phyloP scores from a whole-genome alignment of 2,113 vertebrate genomes.

The Atherinomorus stipes region DNA sequence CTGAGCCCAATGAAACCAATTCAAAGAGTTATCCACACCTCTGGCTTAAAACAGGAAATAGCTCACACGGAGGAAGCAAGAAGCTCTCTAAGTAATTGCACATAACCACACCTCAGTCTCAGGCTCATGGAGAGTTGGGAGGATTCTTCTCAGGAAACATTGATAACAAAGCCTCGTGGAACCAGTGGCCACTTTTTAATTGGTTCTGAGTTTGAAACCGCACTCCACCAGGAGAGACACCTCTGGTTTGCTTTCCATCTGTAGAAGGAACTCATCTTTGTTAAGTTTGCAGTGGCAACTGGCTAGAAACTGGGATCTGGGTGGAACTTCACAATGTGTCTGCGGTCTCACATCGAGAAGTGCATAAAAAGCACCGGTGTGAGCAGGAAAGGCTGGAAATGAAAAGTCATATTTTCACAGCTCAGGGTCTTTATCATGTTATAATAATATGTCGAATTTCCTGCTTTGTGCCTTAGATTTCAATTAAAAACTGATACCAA shows the following conservation, averaged over 20 bases:
- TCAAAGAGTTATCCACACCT: slow-evolving; percentile 14
- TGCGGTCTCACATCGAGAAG: background rate
- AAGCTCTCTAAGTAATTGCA: slow-evolving; percentile 36
- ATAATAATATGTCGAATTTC: slow-evolving; percentile 1
- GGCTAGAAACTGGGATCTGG: background rate
- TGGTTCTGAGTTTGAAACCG: slow-evolving; percentile 35
- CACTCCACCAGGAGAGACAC: slow-evolving; percentile 28
- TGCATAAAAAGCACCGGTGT: background rate
- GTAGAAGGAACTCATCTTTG: slow-evolving; percentile 4
- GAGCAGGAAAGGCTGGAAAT: background rate
- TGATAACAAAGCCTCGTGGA: slow-evolving; percentile 35
- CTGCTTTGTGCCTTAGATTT: background rate
- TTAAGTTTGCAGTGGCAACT: slow-evolving; percentile 5
- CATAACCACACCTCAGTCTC: slow-evolving; percentile 22
- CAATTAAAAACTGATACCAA: background rate
- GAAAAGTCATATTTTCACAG: background rate
- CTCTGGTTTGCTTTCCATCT: slow-evolving; percentile 34
- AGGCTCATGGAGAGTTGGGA: background rate
- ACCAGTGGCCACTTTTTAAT: slow-evolving; percentile 44
- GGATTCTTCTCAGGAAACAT: slow-evolving; percentile 2
- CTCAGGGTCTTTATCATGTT: background rate
- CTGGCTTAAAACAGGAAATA: slow-evolving; percentile 21
- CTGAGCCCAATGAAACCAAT: slow-evolving; percentile 3
- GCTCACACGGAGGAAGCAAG: slow-evolving; percentile 3
- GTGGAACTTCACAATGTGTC: background rate